These are phyloP conservation scores for Virgularia gustaviana DNA, from an alignment of 92 coral and sea anemone species.

Conservation along the genomic window DNA sequence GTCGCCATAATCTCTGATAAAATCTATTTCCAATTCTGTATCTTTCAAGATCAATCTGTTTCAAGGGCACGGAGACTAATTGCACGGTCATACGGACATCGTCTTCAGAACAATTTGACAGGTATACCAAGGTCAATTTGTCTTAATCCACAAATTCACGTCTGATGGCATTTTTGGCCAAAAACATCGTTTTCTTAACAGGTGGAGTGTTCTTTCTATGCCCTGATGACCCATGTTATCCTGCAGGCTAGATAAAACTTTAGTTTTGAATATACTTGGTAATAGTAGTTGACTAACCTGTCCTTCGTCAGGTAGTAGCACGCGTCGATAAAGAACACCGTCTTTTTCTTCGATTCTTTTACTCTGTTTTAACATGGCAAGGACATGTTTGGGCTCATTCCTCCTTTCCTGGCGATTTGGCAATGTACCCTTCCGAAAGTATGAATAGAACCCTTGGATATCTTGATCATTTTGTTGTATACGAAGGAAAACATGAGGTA, in stretches of 20 bases:
- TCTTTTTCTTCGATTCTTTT: slow-evolving; percentile 25
- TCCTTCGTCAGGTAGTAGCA: slow-evolving; percentile 25
- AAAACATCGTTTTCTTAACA: not conserved
- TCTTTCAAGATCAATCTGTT: no score
- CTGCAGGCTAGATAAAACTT: slow-evolving; percentile 29
- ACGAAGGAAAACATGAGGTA: slow-evolving; percentile 41
- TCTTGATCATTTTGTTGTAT: slow-evolving; percentile 45
- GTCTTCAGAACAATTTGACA: no score
- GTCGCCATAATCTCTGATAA: no score
- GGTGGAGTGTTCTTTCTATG: slow-evolving; percentile 24
- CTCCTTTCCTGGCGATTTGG: slow-evolving; percentile 42
- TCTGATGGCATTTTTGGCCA: slow-evolving; percentile 38
- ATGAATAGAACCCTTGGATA: slow-evolving; percentile 27
- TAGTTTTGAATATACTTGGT: slow-evolving; percentile 24
- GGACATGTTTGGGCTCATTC: not conserved
- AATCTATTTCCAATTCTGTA: no score
- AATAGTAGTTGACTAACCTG: slow-evolving; percentile 32
- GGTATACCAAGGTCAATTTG: no score
- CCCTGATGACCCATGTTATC: slow-evolving; percentile 52
- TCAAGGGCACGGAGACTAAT: no score
- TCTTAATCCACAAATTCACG: not conserved
- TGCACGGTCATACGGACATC: no score
- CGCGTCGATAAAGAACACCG: slow-evolving; percentile 29
- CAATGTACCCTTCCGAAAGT: slow-evolving; percentile 19
- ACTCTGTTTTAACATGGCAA: slow-evolving; percentile 36